These are phyloP conservation scores for Dynastes grantii DNA, from an alignment of 2,888 invertebrate species.

Conservation along the genomic window DNA sequence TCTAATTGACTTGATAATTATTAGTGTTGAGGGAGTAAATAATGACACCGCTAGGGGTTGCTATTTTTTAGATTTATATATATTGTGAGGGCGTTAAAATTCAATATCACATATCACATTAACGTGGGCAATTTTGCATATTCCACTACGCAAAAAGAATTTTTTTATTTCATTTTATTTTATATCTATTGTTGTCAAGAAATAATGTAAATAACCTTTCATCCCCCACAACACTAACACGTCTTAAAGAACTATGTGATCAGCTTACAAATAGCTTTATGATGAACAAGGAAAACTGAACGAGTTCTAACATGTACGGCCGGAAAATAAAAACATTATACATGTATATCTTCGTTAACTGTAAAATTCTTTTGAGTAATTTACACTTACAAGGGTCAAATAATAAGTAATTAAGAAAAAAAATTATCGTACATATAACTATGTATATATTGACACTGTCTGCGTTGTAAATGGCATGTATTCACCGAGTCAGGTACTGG, in stretches of 20 bases:
- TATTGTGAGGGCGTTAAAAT: background rate
- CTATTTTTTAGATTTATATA: background rate
- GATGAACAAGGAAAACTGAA: conserved; percentile 18
- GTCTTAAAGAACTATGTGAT: conserved; percentile 7
- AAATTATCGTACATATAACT: background rate
- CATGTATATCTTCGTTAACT: background rate
- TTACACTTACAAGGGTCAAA: conserved; percentile 1
- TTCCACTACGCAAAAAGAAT: conserved; percentile 10
- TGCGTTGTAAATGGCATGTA: background rate
- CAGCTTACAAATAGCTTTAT: conserved; percentile 8
- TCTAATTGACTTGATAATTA: conserved; percentile 40
- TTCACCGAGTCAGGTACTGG: conserved; percentile 13
- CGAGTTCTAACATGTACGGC: conserved; percentile 11
- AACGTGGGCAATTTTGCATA: conserved; percentile 9
- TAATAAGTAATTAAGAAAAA: background rate
- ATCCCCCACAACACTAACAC: conserved; percentile 2
- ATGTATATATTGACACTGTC: background rate
- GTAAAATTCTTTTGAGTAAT: background rate
- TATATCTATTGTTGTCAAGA: conserved; percentile 8
- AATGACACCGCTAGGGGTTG: background rate
- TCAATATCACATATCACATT: background rate
- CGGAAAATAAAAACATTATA: conserved; percentile 11
- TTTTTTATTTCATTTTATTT: background rate
- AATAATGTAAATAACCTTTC: conserved; percentile 30
- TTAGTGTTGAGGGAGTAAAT: background rate